phyloP scores from a whole-genome alignment of 1,140 invertebrate genomes.

The Aphidius ervi region DNA sequence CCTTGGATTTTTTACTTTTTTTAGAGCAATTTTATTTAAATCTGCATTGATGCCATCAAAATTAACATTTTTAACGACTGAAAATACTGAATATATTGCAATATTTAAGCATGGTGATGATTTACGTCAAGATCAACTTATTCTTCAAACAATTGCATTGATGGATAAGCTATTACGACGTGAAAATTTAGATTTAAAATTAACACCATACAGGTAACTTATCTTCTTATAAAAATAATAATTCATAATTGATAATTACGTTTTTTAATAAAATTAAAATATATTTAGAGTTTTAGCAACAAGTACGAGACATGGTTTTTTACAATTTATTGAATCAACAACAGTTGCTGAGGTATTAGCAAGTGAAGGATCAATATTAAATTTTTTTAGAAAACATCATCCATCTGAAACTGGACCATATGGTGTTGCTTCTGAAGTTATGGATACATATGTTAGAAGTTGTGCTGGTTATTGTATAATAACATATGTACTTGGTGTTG shows the following conservation, averaged over 20 bases:
- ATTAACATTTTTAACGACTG: constrained; percentile 82
- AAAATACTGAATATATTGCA: constrained; percentile 85
- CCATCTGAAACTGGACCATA: constrained; percentile 83
- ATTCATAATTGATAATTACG: background rate
- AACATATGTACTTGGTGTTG: constrained; percentile 95
- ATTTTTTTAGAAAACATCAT: constrained; percentile 86
- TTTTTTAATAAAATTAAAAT: constrained; percentile 2
- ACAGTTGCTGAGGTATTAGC: constrained; percentile 88
- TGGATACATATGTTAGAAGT: constrained; percentile 97
- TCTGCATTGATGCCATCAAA: constrained; percentile 97
- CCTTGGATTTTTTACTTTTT: constrained; percentile 20
- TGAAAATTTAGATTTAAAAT: constrained; percentile 92
- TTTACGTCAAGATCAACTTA: constrained; percentile 96
- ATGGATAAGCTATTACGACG: constrained; percentile 94
- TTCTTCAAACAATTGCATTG: constrained; percentile 94
- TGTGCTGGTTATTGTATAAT: constrained; percentile 99
- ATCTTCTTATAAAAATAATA: background rate
- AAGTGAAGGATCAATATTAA: constrained; percentile 82
- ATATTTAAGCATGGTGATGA: constrained; percentile 99
- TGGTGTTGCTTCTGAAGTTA: constrained; percentile 88
- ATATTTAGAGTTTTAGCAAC: constrained; percentile 53
- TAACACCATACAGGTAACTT: constrained; percentile 83
- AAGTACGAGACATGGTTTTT: constrained; percentile 92
- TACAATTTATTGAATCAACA: constrained; percentile 94
- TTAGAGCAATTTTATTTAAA: constrained; percentile 86